Base-by-base conservation (phyloP, 2,888 invertebrate species). In the Dioctria linearis region DNA sequence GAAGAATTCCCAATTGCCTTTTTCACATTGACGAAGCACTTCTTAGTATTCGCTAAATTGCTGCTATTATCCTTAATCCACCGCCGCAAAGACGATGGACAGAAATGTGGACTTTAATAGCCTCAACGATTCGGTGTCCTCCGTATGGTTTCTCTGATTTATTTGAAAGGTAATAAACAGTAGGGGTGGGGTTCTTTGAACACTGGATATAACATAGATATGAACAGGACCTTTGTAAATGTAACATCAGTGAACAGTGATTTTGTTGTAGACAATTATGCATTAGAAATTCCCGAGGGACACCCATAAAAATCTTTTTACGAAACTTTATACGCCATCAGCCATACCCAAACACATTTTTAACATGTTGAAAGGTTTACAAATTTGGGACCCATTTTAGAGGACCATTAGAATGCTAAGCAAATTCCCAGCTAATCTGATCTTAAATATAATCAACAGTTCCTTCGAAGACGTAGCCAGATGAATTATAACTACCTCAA, bases 371-470 rank as follows among this genome's bases (percentile, higher is more conserved):
- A 51, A 11, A 13, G 57, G 11, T 1, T 11, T 57, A 13, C 57
- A 13, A 57, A 57, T 57, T 57, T 11, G 25, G 25, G n/a, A 8
- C 57, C 11, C 57, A 11, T 13, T 57, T 57, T 57, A 11, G 57
- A 57, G 11, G 4, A 13, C 57, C 5, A 13, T 11, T 57, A 57
- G 25, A 13, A 13, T 57, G 57, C 57, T 5, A 57, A 57, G n/a
- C 57, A 57, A 57, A 57, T 57, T n/a, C 57, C 25, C 57, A 11
- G 25, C 11, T 71, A 71, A 71, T 71, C 71, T 51, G 71, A 71
- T 71, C 51, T 71, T 71, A 54, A 71, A 71, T 57, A 61, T 59
- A 75, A 75, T 75, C 75, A 75, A 75, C 75, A 75, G 61, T 75
- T 75, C 75, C 61, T 59, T 42, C 13, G 43, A 43, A 75, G 59